Percentiles rank a stretch among this genome's conserved stretches.
phyloP scores from a whole-genome alignment of 2,113 vertebrate species.

The human (Homo sapiens) region DNA sequence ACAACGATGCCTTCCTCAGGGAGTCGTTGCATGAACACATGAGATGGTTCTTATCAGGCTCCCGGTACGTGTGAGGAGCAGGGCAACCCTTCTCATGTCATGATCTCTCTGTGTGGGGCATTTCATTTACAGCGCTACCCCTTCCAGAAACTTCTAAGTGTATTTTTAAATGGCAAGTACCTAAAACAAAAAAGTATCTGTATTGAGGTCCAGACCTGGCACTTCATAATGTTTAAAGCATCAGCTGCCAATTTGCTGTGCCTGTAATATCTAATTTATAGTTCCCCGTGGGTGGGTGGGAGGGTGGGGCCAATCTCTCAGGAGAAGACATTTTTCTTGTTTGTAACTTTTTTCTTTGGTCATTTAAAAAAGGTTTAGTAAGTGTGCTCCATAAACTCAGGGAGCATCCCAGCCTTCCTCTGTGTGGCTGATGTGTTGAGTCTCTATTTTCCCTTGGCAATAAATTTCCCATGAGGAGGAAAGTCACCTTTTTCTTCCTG shows the following conservation, averaged over 20 bases:
- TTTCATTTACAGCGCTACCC: slow-evolving; percentile 33
- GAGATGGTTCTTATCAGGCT: neutral
- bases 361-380: slow-evolving; percentile 30
- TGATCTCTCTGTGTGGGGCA: neutral
- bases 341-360: slow-evolving; percentile 60
- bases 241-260: slow-evolving; percentile 77
- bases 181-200: slow-evolving; percentile 73
- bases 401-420: neutral
- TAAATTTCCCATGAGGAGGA: slow-evolving; percentile 28
- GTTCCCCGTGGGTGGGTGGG: slow-evolving; percentile 76
- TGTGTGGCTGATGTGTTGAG: neutral
- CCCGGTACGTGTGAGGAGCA: neutral
- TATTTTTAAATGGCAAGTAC: slow-evolving; percentile 75
- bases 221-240: slow-evolving; percentile 40
- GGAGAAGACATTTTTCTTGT: slow-evolving; percentile 77
- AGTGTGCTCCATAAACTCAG: neutral
- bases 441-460: neutral
- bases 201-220: slow-evolving; percentile 73
- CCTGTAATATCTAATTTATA: slow-evolving; percentile 82
- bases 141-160: slow-evolving; percentile 49
- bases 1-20: neutral
- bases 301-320: slow-evolving; percentile 76
- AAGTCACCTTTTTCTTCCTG: neutral
- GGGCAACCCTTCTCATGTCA: neutral
- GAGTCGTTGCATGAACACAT: neutral